phyloP scores from a whole-genome alignment of 2,888 invertebrate genomes.

The Drepanosiphum platanoidis region DNA sequence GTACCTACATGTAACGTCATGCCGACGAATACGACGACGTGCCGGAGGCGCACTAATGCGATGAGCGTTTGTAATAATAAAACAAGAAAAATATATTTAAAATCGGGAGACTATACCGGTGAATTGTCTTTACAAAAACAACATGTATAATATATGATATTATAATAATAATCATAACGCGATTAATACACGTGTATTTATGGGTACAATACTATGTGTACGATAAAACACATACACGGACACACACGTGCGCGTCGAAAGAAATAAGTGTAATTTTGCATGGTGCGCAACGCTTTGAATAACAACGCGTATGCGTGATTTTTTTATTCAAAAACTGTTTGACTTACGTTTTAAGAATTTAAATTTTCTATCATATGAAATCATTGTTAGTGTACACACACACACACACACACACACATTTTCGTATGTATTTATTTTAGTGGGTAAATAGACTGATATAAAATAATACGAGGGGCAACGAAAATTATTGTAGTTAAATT shows the following conservation, averaged over 20 bases:
- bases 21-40: not conserved
- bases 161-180: conserved; percentile 5
- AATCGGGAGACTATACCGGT: not conserved
- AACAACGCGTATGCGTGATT: conserved; percentile 6
- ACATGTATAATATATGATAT: not conserved
- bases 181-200: too few relatives aligned
- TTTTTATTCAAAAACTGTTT: conserved; percentile 28
- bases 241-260: not conserved
- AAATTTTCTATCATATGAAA: not conserved
- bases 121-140: not conserved
- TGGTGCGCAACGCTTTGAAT: conserved; percentile 12
- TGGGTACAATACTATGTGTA: not conserved
- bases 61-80: not conserved
- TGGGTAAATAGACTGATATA: too few relatives aligned
- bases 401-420: too few relatives aligned
- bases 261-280: not conserved
- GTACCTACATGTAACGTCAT: too few relatives aligned
- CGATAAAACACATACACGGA: not conserved
- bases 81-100: not conserved
- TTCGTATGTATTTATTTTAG: too few relatives aligned
- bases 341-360: conserved; percentile 30
- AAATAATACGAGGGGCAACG: too few relatives aligned
- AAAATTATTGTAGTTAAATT: too few relatives aligned
- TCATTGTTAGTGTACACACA: not conserved
- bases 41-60: not conserved